Evolutionary conservation across 2,888 invertebrate genomes (phyloP).

Genomic region (Dolichomitus sp.): DNA sequence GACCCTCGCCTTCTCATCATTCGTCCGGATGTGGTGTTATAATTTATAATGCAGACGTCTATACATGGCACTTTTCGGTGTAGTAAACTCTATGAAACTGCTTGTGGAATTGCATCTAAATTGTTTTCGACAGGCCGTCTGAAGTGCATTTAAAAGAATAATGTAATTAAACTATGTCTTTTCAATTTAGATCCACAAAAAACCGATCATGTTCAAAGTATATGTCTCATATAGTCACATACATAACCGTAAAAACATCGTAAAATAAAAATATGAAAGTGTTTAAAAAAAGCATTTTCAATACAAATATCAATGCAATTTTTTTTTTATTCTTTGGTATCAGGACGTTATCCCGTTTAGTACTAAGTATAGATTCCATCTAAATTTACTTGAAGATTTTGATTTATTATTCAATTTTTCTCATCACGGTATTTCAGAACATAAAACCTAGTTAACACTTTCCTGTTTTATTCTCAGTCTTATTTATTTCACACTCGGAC

Average conservation of each 20-base stretch:
- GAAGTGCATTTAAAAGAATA: background rate
- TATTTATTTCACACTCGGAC: constrained; percentile 3
- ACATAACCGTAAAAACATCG: too few species aligned
- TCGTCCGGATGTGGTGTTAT: constrained; percentile 46
- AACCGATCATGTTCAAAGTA: background rate
- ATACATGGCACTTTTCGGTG: constrained; percentile 26
- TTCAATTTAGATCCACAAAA: background rate
- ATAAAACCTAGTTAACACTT: background rate
- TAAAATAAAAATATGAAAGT: too few species aligned
- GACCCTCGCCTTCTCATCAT: constrained; percentile 29
- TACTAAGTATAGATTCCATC: too few species aligned
- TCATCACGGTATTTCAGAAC: too few species aligned
- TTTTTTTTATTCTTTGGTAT: too few species aligned
- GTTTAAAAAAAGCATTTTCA: too few species aligned
- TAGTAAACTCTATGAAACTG: background rate
- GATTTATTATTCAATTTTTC: too few species aligned
- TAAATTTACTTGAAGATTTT: too few species aligned
- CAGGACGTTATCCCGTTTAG: too few species aligned
- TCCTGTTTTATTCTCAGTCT: background rate
- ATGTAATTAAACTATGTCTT: background rate
- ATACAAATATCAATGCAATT: too few species aligned
- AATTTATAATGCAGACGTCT: constrained; percentile 28
- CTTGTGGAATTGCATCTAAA: background rate
- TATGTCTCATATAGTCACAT: too few species aligned
- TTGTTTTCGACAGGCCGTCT: background rate